These are phyloP conservation scores for Corythornis madagascariensis DNA, from an alignment of 2,113 vertebrate species.

Conservation along the genomic window DNA sequence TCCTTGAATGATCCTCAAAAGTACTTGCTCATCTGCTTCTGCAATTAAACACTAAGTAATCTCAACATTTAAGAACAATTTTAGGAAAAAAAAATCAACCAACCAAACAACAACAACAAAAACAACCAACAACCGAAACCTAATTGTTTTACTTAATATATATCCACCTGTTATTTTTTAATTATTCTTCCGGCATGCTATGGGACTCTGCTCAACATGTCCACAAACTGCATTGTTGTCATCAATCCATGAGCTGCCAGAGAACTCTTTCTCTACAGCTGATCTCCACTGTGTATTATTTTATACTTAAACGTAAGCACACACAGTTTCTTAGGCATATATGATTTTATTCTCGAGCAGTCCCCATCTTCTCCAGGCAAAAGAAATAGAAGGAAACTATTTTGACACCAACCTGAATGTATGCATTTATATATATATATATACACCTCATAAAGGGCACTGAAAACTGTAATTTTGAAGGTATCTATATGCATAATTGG, in stretches of 20 bases:
- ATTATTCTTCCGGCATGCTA: neutral
- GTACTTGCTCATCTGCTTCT: accelerated
- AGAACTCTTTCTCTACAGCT: neutral
- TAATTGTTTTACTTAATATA: neutral
- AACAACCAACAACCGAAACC: too few relatives aligned
- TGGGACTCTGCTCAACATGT: neutral
- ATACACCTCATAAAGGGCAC: neutral
- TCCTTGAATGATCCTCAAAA: neutral
- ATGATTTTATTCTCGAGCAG: neutral
- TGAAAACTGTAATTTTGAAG: neutral
- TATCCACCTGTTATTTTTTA: neutral
- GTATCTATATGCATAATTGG: accelerated
- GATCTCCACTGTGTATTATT: neutral
- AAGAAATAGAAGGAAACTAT: neutral
- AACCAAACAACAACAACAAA: too few relatives aligned
- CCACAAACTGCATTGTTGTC: neutral
- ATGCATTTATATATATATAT: neutral
- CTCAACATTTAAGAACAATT: neutral
- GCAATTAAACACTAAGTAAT: neutral
- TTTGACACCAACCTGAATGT: neutral
- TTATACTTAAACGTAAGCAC: neutral
- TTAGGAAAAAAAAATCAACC: neutral
- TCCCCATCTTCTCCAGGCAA: neutral
- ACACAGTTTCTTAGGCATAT: neutral
- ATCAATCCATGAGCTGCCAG: neutral